Conservation (phyloP, 2,888 invertebrate species). For the Eulithis prunata region DNA sequence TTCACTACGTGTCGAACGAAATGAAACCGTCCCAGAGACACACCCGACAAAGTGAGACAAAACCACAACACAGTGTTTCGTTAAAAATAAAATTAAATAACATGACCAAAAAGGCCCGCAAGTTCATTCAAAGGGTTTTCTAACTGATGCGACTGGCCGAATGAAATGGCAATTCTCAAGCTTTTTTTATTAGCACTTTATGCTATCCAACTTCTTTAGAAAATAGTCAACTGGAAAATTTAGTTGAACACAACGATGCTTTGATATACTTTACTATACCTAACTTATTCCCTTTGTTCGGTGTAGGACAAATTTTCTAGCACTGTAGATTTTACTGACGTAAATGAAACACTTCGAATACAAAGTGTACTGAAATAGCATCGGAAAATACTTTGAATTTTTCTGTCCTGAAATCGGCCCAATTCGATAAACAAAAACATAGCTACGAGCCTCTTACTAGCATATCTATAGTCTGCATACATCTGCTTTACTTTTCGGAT, state of each 20-base stretch:
- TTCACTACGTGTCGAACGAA: neutral
- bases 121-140: conserved; percentile 17
- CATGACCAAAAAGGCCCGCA: conserved; percentile 9
- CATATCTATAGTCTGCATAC: neutral
- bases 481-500: conserved; percentile 28
- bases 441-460: neutral
- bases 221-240: no score
- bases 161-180: conserved; percentile 1
- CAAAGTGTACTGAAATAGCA: no score
- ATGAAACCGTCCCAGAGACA: conserved; percentile 8
- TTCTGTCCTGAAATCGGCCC: neutral
- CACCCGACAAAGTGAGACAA: conserved; percentile 8
- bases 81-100: conserved; percentile 27
- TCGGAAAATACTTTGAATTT: neutral
- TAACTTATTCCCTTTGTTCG: no score
- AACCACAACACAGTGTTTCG: conserved; percentile 21
- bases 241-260: no score
- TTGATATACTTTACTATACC: no score
- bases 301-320: no score
- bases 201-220: no score
- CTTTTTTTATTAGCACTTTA: conserved; percentile 1
- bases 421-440: conserved; percentile 10
- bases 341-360: neutral
- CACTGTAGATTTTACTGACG: no score
- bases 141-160: conserved; percentile 24